Percentiles rank a stretch among this genome's conserved stretches.
Evolutionary conservation across 2,888 invertebrate genomes (phyloP).

Genomic region (Drosophila villosipedis): DNA sequence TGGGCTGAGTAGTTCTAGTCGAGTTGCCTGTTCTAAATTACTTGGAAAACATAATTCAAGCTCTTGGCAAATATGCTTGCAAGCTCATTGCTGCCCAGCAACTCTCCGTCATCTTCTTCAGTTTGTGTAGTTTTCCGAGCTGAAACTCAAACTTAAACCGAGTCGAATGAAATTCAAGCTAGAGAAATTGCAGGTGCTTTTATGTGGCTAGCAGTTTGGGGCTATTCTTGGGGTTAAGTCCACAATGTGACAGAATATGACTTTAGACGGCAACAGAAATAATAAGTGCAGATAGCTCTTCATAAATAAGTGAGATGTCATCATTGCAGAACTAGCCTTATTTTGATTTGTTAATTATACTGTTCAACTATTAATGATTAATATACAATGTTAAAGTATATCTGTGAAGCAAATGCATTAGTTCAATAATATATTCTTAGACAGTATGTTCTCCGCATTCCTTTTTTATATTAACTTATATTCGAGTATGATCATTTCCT

Average conservation of each 20-base stretch:
- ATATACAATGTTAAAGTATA: neutral
- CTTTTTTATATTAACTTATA: too few relatives aligned
- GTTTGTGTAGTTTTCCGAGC: neutral
- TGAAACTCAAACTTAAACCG: slow-evolving; percentile 6
- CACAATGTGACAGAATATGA: neutral
- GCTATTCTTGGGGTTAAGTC: neutral
- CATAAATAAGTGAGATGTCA: neutral
- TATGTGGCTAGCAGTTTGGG: neutral
- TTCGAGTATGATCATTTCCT: neutral
- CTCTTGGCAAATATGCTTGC: slow-evolving; percentile 48
- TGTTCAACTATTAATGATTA: neutral
- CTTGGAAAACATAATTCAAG: slow-evolving; percentile 70
- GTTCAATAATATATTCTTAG: neutral
- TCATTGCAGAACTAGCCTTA: neutral
- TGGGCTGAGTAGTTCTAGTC: slow-evolving; percentile 6
- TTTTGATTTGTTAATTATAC: neutral
- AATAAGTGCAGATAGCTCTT: neutral
- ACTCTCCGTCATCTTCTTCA: slow-evolving; percentile 6
- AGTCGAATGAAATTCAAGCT: slow-evolving; percentile 13
- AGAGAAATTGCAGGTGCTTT: neutral
- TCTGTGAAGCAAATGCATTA: neutral
- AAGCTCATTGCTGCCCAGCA: slow-evolving; percentile 23
- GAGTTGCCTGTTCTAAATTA: slow-evolving; percentile 56
- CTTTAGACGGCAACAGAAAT: neutral
- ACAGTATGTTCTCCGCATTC: neutral